Conservation (phyloP, 2,797 vertebrate species). For the Halcyon badia region DNA sequence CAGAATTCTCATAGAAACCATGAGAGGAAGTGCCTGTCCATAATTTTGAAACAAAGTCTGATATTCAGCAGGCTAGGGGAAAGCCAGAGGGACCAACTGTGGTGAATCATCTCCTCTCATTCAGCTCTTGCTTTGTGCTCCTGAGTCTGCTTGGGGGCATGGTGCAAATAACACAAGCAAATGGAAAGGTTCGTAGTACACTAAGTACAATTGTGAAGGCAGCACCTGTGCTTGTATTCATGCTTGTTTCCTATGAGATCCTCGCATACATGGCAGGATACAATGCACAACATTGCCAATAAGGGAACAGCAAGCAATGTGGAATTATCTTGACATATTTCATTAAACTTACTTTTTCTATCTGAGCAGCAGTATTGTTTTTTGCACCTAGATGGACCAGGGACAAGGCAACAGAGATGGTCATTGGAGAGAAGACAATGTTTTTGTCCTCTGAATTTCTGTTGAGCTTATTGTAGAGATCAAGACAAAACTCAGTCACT, state of each 20-base stretch:
- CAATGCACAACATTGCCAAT: background rate
- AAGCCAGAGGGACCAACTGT: background rate
- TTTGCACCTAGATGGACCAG: conserved; percentile 67
- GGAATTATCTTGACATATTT: background rate
- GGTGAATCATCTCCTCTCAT: background rate
- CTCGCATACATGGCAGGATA: accelerated
- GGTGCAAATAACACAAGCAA: background rate
- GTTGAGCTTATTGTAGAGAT: conserved; percentile 75
- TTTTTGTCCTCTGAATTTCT: conserved; percentile 55
- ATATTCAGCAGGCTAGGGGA: background rate
- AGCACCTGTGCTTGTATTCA: background rate
- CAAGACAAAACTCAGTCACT: conserved; percentile 70
- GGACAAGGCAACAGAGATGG: conserved; percentile 73
- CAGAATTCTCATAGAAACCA: background rate
- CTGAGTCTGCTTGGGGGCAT: accelerated
- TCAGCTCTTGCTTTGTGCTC: background rate
- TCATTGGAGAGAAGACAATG: conserved; percentile 75
- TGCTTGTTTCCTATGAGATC: background rate
- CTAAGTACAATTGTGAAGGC: background rate
- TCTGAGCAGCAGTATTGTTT: conserved; percentile 62
- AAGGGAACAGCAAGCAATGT: background rate
- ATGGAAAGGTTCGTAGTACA: background rate
- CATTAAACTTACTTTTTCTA: conserved; percentile 67
- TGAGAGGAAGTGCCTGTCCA: accelerated
- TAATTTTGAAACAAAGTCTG: background rate